phyloP scores from a whole-genome alignment of 1,140 invertebrate species.

The Bombus pascuorum region DNA sequence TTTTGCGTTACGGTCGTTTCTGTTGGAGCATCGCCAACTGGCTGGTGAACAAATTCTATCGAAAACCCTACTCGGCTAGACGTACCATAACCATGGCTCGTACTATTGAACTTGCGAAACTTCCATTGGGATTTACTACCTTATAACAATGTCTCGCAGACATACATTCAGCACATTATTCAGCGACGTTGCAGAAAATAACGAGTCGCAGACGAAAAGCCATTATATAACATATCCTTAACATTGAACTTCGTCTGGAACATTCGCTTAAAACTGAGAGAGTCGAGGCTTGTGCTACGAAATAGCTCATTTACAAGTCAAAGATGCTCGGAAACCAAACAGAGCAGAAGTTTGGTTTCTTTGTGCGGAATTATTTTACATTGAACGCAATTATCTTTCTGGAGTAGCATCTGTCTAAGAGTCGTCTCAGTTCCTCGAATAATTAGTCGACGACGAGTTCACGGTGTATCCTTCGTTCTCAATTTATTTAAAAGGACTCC shows the following conservation, averaged over 20 bases:
- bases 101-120: slow-evolving; percentile 39
- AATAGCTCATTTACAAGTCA: slow-evolving; percentile 2
- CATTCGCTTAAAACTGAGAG: not conserved
- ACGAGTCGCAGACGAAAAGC: not conserved
- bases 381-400: not conserved
- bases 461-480: slow-evolving; percentile 11
- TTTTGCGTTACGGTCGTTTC: slow-evolving; percentile 16
- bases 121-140: slow-evolving; percentile 18
- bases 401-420: not conserved
- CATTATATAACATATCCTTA: not conserved
- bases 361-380: slow-evolving; percentile 1
- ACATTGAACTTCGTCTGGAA: not conserved
- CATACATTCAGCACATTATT: not conserved
- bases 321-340: not conserved
- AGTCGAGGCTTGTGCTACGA: not conserved
- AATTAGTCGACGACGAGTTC: slow-evolving; percentile 3
- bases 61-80: slow-evolving; percentile 22
- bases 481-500: slow-evolving; percentile 52
- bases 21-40: slow-evolving; percentile 50
- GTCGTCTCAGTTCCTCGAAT: not conserved
- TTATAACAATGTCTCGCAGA: not conserved
- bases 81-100: not conserved
- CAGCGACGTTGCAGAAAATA: not conserved
- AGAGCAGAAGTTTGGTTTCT: not conserved
- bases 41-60: slow-evolving; percentile 27